Conservation (phyloP, 2,113 vertebrate genomes). For the Archocentrus centrarchus region DNA sequence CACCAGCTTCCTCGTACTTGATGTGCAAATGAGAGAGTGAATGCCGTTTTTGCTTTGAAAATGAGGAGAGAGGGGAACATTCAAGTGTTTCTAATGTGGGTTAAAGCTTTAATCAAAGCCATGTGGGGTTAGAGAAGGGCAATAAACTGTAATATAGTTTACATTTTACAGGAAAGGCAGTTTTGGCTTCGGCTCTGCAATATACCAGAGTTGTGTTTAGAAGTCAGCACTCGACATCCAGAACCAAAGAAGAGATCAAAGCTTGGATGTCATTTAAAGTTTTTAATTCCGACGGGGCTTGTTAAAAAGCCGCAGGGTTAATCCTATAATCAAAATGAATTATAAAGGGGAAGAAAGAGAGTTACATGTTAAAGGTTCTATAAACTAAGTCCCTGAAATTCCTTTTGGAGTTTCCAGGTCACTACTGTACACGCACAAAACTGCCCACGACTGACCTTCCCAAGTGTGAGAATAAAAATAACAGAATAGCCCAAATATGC, state of each 20-base stretch:
- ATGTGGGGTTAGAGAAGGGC: conserved; percentile 33
- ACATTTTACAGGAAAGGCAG: conserved; percentile 46
- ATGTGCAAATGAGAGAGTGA: background rate
- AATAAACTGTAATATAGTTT: conserved; percentile 48
- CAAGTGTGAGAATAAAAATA: conserved; percentile 39
- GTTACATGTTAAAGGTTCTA: background rate
- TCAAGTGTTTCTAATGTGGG: conserved; percentile 42
- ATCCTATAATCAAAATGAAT: conserved; percentile 19
- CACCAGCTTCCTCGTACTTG: background rate
- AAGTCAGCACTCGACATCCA: conserved; percentile 29
- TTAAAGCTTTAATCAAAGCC: conserved; percentile 56
- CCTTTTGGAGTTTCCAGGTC: background rate
- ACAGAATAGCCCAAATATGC: conserved; percentile 50
- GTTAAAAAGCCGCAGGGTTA: conserved; percentile 27
- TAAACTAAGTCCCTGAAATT: background rate
- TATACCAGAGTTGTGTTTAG: conserved; percentile 29
- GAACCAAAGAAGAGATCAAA: conserved; percentile 32
- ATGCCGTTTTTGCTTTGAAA: conserved; percentile 7
- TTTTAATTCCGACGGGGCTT: conserved; percentile 8
- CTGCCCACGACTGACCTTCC: background rate
- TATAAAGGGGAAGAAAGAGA: background rate
- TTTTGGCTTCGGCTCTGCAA: conserved; percentile 11
- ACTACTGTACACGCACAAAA: background rate
- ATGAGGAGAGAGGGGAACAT: conserved; percentile 33
- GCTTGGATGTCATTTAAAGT: conserved; percentile 10